Conservation (phyloP, 2,113 vertebrate species). For the Apodemus sylvaticus region DNA sequence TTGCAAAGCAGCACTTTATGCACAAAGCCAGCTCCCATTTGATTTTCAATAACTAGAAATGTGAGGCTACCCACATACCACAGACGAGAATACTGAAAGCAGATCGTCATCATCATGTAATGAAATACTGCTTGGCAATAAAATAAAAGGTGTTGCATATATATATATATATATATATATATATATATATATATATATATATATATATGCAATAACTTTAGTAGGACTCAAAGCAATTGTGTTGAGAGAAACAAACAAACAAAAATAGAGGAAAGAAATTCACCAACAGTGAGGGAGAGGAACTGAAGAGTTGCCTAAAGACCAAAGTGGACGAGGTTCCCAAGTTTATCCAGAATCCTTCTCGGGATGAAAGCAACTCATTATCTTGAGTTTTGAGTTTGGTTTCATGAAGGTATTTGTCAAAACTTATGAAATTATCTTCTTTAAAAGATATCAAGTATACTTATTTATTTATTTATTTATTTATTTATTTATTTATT, state of each 20-base stretch:
- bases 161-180: background rate
- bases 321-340: background rate
- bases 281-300: background rate
- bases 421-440: background rate
- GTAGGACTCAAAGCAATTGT: background rate
- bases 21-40: background rate
- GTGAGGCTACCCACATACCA: background rate
- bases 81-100: background rate
- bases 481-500: no score
- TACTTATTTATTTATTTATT: no score
- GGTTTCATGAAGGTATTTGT: background rate
- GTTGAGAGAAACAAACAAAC: background rate
- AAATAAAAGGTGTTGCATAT: background rate
- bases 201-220: background rate
- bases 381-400: conserved; percentile 18
- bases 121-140: background rate
- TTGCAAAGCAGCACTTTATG: background rate
- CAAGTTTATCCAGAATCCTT: background rate
- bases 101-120: background rate
- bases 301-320: background rate
- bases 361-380: background rate
- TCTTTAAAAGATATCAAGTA: background rate
- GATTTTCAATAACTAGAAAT: background rate
- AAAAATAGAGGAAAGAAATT: background rate
- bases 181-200: no score